Evolutionary conservation across 2,888 invertebrate species (phyloP).

Genomic region (Anoncus sp.): DNA sequence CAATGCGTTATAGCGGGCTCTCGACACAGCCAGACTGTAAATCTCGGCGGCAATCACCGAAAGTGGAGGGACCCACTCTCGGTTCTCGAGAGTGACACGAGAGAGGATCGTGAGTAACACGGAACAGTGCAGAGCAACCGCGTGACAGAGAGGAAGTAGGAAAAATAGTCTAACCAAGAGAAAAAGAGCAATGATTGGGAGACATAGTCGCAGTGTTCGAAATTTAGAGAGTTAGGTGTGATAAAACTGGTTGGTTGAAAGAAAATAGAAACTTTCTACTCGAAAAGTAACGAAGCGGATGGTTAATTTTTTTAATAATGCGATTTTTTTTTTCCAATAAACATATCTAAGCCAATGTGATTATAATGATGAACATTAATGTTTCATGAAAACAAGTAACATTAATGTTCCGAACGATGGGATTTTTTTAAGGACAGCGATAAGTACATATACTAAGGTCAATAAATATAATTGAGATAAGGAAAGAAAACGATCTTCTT

Average conservation of each 20-base stretch:
- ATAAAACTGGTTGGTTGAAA: neutral
- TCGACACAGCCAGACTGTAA: slow-evolving; percentile 69
- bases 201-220: slow-evolving; percentile 20
- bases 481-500: too few relatives aligned
- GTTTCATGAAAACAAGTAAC: too few relatives aligned
- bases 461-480: too few relatives aligned
- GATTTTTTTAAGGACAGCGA: too few relatives aligned
- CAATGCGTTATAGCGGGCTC: slow-evolving; percentile 54
- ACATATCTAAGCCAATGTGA: too few relatives aligned
- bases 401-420: too few relatives aligned
- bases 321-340: too few relatives aligned
- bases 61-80: slow-evolving; percentile 75
- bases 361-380: too few relatives aligned
- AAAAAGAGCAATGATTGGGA: slow-evolving; percentile 48
- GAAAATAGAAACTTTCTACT: neutral
- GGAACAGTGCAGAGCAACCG: slow-evolving; percentile 22
- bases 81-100: slow-evolving; percentile 58
- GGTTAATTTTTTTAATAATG: neutral
- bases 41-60: slow-evolving; percentile 79
- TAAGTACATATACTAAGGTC: too few relatives aligned
- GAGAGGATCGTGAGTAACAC: slow-evolving; percentile 50
- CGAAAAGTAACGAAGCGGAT: neutral
- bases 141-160: slow-evolving; percentile 61
- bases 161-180: slow-evolving; percentile 33
- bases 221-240: slow-evolving; percentile 2